These are phyloP conservation scores for Monopis laevigella DNA, from an alignment of 2,888 invertebrate species.

Conservation along the genomic window DNA sequence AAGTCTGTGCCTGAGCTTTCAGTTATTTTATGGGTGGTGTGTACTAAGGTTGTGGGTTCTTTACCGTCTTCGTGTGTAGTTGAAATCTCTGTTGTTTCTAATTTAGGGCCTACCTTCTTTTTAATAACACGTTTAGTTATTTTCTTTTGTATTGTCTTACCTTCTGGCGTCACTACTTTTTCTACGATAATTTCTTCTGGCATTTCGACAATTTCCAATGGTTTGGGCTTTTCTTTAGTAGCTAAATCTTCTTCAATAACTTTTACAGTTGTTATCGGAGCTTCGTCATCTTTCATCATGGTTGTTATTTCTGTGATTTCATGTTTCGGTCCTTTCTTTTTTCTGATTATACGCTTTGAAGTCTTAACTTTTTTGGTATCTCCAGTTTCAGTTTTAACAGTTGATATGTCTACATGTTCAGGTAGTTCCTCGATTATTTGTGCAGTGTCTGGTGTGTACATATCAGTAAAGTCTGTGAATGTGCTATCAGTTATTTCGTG, in stretches of 20 bases:
- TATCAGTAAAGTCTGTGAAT: background rate
- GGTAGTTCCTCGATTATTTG: slow-evolving; percentile 29
- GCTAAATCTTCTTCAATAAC: slow-evolving; percentile 19
- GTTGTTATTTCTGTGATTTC: slow-evolving; percentile 36
- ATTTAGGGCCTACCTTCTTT: slow-evolving; percentile 39
- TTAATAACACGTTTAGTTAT: slow-evolving; percentile 42
- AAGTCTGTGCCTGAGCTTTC: slow-evolving; percentile 21
- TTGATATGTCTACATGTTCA: slow-evolving; percentile 34
- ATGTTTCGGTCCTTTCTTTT: slow-evolving; percentile 29
- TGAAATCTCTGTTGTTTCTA: slow-evolving; percentile 43
- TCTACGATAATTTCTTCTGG: slow-evolving; percentile 21
- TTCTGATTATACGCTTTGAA: slow-evolving; percentile 28
- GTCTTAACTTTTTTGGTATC: slow-evolving; percentile 17
- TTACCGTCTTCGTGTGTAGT: slow-evolving; percentile 36
- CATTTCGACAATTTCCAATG: slow-evolving; percentile 24
- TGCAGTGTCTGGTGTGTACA: slow-evolving; percentile 3
- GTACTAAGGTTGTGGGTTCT: slow-evolving; percentile 27
- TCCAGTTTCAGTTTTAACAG: slow-evolving; percentile 26
- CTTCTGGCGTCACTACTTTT: slow-evolving; percentile 19
- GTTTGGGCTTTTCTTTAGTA: slow-evolving; percentile 16
- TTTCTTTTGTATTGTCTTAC: slow-evolving; percentile 29
- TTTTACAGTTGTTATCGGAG: slow-evolving; percentile 26
- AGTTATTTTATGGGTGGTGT: slow-evolving; percentile 24
- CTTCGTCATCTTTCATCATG: slow-evolving; percentile 27
- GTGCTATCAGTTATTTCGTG: background rate